Evolutionary conservation across 1,140 invertebrate species (phyloP), one percentile per base, ranked within the genome.

Genomic region (Harpegnathos saltator): DNA sequence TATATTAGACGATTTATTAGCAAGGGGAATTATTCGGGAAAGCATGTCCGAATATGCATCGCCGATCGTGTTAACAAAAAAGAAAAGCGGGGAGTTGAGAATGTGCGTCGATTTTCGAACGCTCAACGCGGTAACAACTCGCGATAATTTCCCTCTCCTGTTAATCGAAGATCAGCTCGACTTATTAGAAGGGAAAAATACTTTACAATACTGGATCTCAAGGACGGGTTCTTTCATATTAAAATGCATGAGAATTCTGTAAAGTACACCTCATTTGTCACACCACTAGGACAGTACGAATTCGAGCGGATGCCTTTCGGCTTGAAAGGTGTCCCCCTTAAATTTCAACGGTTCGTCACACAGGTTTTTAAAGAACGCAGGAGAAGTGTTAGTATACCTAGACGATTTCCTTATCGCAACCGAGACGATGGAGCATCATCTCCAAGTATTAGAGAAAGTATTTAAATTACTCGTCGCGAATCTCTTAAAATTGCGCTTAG

Each of bases 1-100:
- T 74, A 92, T 94, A 33, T 80, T 94, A 12, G 62, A 91, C 26
- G 88, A 93, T 29, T 33, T 94, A 11, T 68, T 94, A 74, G 24
- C 85, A 14, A 82, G 77, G 15, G 85, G 87, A 17, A 90, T 94
- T 3, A 93, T 95, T 48, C 69, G 90, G 17, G 69, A 87, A 24
- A 94, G 91, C 29, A 71, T 80, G 61, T 92, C 89, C 2, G 85
- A 89, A 33, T 90, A 89, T 75, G 85, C 89, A 3, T 90, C 86
- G 12, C 87, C 89, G 1, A 85, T 85, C 22, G 85, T 92, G 15
- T 65, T 92, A 61, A 85, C 89, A 0, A 86, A 83, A 52, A 91
- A 92, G 56, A 87, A 82, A n/a, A 86, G 89, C 58, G 87, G 86
- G 0, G 65, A 85, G 12, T 12, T 50, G 19, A 5, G 59, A 15